Conservation (phyloP, 2,888 invertebrate genomes). For the Ecliptopera silaceata region DNA sequence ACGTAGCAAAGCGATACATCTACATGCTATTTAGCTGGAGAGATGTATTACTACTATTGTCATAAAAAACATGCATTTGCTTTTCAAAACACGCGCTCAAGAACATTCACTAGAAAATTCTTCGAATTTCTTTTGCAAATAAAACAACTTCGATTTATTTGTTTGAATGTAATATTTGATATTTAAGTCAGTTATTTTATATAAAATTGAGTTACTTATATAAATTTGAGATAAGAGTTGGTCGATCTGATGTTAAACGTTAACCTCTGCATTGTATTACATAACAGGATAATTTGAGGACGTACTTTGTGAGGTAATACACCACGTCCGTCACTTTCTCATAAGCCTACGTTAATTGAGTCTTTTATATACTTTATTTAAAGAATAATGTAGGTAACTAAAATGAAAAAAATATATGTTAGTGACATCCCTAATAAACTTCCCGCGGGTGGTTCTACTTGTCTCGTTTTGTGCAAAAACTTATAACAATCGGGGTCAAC, state of each 20-base stretch:
- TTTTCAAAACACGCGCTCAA: conserved; percentile 18
- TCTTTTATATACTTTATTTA: no score
- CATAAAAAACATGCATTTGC: conserved; percentile 10
- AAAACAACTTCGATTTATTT: background rate
- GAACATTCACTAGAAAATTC: conserved; percentile 6
- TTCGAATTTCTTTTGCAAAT: conserved; percentile 1
- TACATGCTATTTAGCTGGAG: conserved; percentile 16
- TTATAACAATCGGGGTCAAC: conserved; percentile 51
- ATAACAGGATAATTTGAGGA: no score
- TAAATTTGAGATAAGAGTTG: no score
- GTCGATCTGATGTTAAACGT: no score
- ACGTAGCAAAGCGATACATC: conserved; percentile 23
- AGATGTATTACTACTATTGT: conserved; percentile 8
- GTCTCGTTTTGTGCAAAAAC: conserved; percentile 51
- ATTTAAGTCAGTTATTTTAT: no score
- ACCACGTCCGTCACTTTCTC: no score
- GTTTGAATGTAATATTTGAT: background rate
- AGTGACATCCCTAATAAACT: conserved; percentile 32
- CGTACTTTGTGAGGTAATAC: no score
- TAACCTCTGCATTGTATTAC: no score
- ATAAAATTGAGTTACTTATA: no score
- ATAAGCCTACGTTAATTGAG: no score
- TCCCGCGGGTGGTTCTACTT: conserved; percentile 40
- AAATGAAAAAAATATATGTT: no score
- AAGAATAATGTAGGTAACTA: no score